phyloP scores from a whole-genome alignment of 64 coral and sea anemone species.

The Porites australiensis region DNA sequence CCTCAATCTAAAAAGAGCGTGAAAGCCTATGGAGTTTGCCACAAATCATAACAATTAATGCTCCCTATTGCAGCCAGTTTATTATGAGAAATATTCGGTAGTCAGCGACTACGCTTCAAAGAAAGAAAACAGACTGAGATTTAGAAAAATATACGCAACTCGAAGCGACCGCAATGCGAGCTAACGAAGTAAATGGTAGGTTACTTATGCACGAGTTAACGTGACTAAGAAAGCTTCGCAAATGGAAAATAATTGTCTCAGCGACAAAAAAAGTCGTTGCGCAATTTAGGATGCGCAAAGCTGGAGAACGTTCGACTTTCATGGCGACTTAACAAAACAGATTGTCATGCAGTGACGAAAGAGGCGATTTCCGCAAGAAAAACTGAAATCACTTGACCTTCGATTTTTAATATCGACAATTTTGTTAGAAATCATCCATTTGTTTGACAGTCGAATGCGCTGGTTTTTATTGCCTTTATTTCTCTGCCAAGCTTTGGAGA shows the following conservation, averaged over 20 bases:
- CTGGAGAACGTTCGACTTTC: conserved; percentile 1
- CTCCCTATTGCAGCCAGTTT: background rate
- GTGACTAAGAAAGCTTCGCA: background rate
- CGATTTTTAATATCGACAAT: background rate
- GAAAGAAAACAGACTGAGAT: background rate
- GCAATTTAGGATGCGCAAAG: background rate
- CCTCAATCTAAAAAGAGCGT: background rate
- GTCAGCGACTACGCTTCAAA: too few relatives aligned
- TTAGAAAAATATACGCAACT: background rate
- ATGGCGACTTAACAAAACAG: conserved; percentile 33
- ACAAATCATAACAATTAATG: conserved; percentile 27
- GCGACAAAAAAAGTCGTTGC: conserved; percentile 18
- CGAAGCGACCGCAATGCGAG: background rate
- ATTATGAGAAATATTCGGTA: background rate
- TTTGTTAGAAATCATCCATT: background rate
- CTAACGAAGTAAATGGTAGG: background rate
- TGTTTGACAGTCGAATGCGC: background rate
- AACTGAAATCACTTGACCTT: background rate
- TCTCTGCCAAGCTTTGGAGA: background rate
- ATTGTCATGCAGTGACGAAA: background rate
- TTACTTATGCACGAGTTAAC: conserved; percentile 10
- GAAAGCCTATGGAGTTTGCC: background rate
- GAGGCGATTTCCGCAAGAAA: background rate
- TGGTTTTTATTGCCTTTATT: conserved; percentile 19
- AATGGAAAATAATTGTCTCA: conserved; percentile 18